phyloP scores from a whole-genome alignment of 2,888 invertebrate genomes.

The Euphydryas editha region DNA sequence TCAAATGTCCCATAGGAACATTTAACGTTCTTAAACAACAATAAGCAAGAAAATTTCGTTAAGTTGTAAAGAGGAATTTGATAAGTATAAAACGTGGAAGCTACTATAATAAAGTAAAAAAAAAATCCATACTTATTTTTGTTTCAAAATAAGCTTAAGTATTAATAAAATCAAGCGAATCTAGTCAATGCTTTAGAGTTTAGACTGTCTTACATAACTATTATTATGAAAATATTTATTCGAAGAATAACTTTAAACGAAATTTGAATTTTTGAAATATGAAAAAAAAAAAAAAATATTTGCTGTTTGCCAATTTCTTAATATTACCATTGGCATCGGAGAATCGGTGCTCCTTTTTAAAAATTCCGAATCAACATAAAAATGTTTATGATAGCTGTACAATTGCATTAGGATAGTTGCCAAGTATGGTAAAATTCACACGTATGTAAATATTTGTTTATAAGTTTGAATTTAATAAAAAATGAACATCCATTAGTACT shows the following conservation, averaged over 20 bases:
- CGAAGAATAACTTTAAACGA: background rate
- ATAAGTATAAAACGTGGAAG: background rate
- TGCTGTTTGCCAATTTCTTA: background rate
- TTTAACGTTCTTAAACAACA: constrained; percentile 16
- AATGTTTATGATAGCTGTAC: constrained; percentile 28
- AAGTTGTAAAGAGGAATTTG: background rate
- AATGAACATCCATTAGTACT: background rate
- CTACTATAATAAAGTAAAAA: background rate
- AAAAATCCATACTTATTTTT: background rate
- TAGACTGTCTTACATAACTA: background rate
- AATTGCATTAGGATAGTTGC: constrained; percentile 32
- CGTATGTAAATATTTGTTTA: constrained; percentile 25
- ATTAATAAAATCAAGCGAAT: too few relatives aligned
- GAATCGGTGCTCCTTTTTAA: constrained; percentile 14
- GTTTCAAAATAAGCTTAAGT: too few relatives aligned
- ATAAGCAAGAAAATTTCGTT: constrained; percentile 4
- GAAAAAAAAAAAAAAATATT: background rate
- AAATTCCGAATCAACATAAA: constrained; percentile 29
- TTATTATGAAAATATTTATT: background rate
- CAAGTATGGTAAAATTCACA: constrained; percentile 23
- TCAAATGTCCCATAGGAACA: constrained; percentile 28
- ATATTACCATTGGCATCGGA: constrained; percentile 24
- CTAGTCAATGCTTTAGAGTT: background rate
- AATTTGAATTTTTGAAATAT: constrained; percentile 3
- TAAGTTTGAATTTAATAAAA: constrained; percentile 16